A percentile compares a stretch with the other conserved stretches of the same genome.
These are phyloP conservation scores for Taphrorychus bicolor DNA, from an alignment of 2,888 invertebrate species.

Conservation along the genomic window DNA sequence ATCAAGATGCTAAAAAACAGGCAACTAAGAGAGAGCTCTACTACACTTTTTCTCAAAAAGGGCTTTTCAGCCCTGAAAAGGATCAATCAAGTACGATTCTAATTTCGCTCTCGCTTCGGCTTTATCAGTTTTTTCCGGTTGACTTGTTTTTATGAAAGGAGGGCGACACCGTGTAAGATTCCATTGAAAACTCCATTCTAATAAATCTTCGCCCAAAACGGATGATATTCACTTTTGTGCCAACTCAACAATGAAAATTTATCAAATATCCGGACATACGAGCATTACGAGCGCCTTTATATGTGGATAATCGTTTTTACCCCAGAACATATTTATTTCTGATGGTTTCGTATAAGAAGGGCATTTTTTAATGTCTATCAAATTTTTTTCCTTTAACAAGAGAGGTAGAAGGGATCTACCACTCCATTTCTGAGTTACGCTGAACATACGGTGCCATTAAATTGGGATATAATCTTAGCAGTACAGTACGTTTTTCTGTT, in stretches of 20 bases:
- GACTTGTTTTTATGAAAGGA: conserved; percentile 46
- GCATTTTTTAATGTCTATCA: no score
- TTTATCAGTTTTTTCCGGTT: conserved; percentile 52
- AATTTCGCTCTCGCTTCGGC: conserved; percentile 40
- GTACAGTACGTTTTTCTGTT: no score
- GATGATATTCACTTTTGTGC: conserved; percentile 45
- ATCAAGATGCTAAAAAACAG: not conserved
- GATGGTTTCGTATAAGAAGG: no score
- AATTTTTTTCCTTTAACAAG: no score
- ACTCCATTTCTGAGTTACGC: no score
- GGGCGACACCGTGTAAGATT: conserved; percentile 40
- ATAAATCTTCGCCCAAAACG: conserved; percentile 45
- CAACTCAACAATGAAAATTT: conserved; percentile 43
- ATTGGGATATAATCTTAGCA: no score
- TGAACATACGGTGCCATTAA: no score
- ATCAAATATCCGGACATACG: conserved; percentile 42
- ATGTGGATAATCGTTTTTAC: conserved; percentile 26
- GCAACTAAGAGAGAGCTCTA: conserved; percentile 42
- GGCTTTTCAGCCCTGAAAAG: conserved; percentile 34
- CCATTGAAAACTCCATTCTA: conserved; percentile 40
- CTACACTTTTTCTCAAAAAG: conserved; percentile 13
- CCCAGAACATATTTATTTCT: conserved; percentile 19
- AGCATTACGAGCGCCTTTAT: conserved; percentile 9
- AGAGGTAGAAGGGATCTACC: no score
- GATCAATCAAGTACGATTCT: conserved; percentile 47